These are phyloP conservation scores for Tetrapedia diversipes DNA, from an alignment of 2,888 invertebrate species.

Conservation along the genomic window DNA sequence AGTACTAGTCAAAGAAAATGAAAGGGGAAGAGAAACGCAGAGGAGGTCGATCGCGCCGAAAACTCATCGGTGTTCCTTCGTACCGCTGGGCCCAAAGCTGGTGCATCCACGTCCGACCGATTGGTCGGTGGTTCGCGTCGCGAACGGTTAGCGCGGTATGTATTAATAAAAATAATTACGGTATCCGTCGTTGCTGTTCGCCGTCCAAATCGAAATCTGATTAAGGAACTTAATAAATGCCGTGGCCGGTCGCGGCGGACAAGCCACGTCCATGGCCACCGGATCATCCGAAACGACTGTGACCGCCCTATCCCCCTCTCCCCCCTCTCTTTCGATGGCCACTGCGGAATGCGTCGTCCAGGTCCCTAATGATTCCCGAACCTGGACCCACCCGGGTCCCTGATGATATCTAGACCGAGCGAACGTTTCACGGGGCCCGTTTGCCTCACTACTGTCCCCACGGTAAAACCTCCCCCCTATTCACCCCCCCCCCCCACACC, in stretches of 20 bases:
- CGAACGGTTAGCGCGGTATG: conserved; percentile 52
- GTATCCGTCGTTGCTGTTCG: conserved; percentile 66
- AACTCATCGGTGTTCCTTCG: conserved; percentile 59
- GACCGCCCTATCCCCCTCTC: background rate
- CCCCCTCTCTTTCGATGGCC: conserved; percentile 21
- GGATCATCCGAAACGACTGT: conserved; percentile 61
- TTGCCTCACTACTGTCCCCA: conserved; percentile 55
- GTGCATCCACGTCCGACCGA: conserved; percentile 18
- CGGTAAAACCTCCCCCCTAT: conserved; percentile 34
- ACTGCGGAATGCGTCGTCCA: conserved; percentile 69
- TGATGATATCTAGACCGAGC: conserved; percentile 73
- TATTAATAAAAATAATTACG: conserved; percentile 74
- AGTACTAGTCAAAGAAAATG: too few species aligned
- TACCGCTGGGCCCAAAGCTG: conserved; percentile 30
- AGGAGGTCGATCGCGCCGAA: conserved; percentile 40
- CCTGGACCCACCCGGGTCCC: conserved; percentile 65
- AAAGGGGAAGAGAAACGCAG: conserved; percentile 10
- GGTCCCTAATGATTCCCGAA: conserved; percentile 74
- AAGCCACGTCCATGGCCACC: conserved; percentile 60
- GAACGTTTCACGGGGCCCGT: conserved; percentile 56
- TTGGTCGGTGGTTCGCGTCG: conserved; percentile 39
- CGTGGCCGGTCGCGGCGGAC: conserved; percentile 47
- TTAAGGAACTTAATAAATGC: conserved; percentile 70
- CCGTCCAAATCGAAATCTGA: conserved; percentile 71
- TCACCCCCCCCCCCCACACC: too few species aligned